Evolutionary conservation across 2,797 vertebrate species (phyloP).

Genomic region (Zalophus californianus): DNA sequence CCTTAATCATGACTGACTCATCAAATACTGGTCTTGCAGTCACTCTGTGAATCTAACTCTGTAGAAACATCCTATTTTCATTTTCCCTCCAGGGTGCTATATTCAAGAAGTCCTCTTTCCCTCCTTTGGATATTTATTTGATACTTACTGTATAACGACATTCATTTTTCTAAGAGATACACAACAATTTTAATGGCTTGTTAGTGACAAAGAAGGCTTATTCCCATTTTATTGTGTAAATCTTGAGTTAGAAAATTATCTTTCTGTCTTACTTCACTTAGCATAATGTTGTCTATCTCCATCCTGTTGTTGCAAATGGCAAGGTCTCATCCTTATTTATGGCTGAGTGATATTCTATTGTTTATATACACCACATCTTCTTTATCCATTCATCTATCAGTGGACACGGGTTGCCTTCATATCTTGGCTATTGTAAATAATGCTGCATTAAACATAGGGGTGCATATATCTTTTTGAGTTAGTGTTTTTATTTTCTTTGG

Average conservation of each 20-base stretch:
- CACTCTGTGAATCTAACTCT: background rate
- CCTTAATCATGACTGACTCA: background rate
- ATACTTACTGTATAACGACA: background rate
- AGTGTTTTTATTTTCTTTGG: background rate
- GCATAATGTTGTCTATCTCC: background rate
- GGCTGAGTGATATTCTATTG: background rate
- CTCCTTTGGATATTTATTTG: background rate
- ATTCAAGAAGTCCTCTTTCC: background rate
- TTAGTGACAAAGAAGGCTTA: background rate
- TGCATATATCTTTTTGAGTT: background rate
- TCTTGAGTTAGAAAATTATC: background rate
- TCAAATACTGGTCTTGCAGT: background rate
- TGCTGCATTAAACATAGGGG: background rate
- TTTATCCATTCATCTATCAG: background rate
- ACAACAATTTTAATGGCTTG: background rate
- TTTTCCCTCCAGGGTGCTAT: background rate
- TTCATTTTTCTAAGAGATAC: background rate
- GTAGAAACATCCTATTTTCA: background rate
- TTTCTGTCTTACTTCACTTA: background rate
- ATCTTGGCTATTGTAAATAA: background rate
- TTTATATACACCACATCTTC: background rate
- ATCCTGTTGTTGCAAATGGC: background rate
- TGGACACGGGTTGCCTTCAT: background rate
- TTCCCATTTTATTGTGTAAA: background rate
- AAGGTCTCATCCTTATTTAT: background rate